phyloP scores from a whole-genome alignment of 2,113 vertebrate genomes.

The Myiozetetes cayanensis region DNA sequence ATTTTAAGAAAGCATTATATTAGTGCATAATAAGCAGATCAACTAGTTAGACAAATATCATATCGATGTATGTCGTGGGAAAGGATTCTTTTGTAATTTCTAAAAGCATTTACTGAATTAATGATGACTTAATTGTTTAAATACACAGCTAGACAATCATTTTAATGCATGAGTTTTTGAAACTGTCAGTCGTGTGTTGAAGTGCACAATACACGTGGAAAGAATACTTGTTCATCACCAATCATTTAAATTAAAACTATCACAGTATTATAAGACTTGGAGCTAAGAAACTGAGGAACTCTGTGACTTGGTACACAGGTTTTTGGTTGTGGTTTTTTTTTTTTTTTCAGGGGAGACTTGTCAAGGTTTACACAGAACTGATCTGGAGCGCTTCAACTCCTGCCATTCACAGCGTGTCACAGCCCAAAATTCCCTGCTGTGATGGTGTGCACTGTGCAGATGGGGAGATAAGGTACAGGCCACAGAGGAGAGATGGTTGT shows the following conservation, averaged over 20 bases:
- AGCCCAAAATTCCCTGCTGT: not conserved
- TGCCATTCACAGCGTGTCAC: not conserved
- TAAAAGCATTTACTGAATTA: slow-evolving; percentile 32
- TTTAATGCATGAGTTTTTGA: slow-evolving; percentile 37
- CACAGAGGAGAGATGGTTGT: not conserved
- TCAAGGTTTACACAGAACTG: not conserved
- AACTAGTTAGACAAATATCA: not conserved
- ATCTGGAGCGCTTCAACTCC: not conserved
- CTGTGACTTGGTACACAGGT: not conserved
- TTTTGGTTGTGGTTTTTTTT: not conserved
- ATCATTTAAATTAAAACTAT: not conserved
- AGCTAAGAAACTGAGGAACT: not conserved
- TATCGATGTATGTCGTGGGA: not conserved
- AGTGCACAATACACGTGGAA: not conserved
- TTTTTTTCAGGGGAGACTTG: not conserved
- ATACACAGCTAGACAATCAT: slow-evolving; percentile 12
- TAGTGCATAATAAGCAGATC: not conserved
- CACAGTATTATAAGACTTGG: not conserved
- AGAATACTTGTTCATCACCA: slow-evolving; percentile 28
- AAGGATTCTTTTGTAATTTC: slow-evolving; percentile 30
- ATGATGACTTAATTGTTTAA: slow-evolving; percentile 53
- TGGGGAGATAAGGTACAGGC: not conserved
- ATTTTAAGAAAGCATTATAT: slow-evolving; percentile 35
- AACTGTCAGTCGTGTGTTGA: not conserved
- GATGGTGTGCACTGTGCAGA: not conserved